Conservation (phyloP, 2,797 vertebrate genomes). For the Prionace glauca region DNA sequence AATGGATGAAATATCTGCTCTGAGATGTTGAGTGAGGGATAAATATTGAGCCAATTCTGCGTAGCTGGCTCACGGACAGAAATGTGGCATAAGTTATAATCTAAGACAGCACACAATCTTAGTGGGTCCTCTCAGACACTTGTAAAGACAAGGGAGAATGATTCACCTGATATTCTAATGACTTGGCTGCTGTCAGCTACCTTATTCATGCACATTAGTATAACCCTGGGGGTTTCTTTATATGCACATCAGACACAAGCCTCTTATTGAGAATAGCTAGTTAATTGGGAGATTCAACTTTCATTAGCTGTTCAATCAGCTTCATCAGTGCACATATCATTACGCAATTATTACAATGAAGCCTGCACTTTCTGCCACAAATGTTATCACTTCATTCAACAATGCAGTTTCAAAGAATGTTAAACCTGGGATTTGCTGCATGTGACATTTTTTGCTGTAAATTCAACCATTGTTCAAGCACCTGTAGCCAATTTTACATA, state of each 20-base stretch:
- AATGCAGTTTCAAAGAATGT: neutral
- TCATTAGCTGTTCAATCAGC: neutral
- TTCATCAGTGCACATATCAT: neutral
- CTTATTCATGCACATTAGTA: neutral
- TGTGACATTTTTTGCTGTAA: neutral
- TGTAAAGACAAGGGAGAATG: neutral
- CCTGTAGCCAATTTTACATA: neutral
- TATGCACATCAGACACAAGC: neutral
- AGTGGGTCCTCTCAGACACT: neutral
- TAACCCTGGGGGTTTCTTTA: neutral
- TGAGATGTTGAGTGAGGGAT: neutral
- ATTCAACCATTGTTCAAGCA: neutral
- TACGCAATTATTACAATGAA: neutral
- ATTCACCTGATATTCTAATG: neutral
- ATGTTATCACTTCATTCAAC: neutral
- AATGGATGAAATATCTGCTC: neutral
- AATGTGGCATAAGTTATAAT: neutral
- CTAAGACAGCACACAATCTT: neutral
- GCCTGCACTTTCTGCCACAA: neutral
- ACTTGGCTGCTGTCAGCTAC: neutral
- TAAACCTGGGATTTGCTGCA: neutral
- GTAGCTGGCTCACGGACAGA: too few species aligned
- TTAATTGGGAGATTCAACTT: neutral
- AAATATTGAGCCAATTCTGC: neutral
- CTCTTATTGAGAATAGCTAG: neutral